Base-by-base conservation (phyloP, 2,797 vertebrate species). In the Cephalopachus bancanus region DNA sequence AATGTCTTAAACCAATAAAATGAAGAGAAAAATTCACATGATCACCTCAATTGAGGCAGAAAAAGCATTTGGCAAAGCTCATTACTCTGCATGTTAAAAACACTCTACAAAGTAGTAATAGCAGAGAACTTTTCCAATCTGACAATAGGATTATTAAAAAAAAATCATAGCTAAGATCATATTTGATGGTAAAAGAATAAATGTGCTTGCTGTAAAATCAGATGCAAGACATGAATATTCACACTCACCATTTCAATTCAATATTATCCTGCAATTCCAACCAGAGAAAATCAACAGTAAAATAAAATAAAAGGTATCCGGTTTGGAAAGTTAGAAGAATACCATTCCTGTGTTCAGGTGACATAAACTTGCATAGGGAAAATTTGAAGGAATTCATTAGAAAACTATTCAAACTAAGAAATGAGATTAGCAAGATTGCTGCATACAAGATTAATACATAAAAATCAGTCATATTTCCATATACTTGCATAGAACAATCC, bases 121-220 rank as follows among this genome's bases (percentile, higher is more conserved):
- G 28, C 51, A 33, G 86, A 24, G 12, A 30, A 30, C 16, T 12
- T 16, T 26, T 33, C 24, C 0, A 0, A 0, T 4, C 62, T 9
- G 19, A 17, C 2, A 15, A 53, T 44, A 28, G 33, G 57, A 14
- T 17, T 19, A 1, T 37, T 83, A 37, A 16, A 22, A 60, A 59
- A 3, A 15, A 24, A 17, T 24, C 9, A 6, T 7, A 10, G 51
- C 62, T 0, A 3, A 49, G 69, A 28, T 33, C 7, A 1, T 1
- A 19, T 33, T 4, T 8, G 5, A 7, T 53, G n/a, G 19, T 4
- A 6, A 37, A 20, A 28, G 28, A 14, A 10, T 2, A 10, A 24
- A 6, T 3, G 28, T 20, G 30, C 1, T 33, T 59, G 19, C 10
- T 15, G 8, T 16, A 15, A 19, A 28, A 28, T 7, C 11, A 59